Evolutionary conservation across 2,113 vertebrate genomes (phyloP).

Genomic region (Colinus virginianus): DNA sequence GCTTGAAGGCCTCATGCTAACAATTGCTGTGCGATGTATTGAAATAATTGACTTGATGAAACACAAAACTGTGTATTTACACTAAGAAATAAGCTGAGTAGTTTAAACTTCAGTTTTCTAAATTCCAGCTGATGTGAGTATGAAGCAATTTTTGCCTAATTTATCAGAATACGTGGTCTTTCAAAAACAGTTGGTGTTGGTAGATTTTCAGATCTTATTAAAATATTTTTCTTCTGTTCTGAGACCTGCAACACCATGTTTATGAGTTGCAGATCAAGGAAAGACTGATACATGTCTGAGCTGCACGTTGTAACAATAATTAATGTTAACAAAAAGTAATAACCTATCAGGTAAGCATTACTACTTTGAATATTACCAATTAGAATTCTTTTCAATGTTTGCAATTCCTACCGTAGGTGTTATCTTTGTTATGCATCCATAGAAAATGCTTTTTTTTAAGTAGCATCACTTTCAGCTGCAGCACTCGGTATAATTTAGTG

Average conservation of each 20-base stretch:
- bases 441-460: constrained; percentile 20
- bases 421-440: not conserved
- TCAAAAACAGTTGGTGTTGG: not conserved
- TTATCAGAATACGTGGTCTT: not conserved
- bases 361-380: not conserved
- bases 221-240: not conserved
- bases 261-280: not conserved
- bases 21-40: constrained; percentile 24
- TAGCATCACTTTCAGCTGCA: constrained; percentile 2
- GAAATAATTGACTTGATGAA: constrained; percentile 44
- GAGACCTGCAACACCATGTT: not conserved
- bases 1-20: constrained; percentile 37
- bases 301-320: not conserved
- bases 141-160: not conserved
- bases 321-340: not conserved
- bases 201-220: not conserved
- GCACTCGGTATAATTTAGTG: constrained; percentile 52
- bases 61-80: not conserved
- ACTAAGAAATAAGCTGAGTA: not conserved
- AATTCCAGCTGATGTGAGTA: not conserved
- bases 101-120: not conserved
- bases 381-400: not conserved
- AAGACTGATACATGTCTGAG: not conserved
- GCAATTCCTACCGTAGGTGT: not conserved
- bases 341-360: not conserved